Conservation (phyloP, 2,888 invertebrate species). For the Eurois occulta region DNA sequence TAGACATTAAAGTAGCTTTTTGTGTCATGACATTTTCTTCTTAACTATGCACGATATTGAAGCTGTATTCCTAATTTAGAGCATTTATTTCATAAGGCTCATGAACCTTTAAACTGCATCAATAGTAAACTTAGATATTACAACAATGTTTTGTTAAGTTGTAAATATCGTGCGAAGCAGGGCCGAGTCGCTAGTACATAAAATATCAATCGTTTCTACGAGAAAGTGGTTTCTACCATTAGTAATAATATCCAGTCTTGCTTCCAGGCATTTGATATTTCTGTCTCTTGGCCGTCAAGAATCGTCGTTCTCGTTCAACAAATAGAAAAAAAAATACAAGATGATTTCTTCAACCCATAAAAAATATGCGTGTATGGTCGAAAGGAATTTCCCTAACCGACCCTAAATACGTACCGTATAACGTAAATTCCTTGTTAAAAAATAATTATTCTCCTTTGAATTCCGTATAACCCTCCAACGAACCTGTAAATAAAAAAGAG, state of each 20-base stretch:
- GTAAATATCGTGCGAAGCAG: not conserved
- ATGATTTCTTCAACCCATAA: not conserved
- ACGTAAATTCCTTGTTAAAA: constrained; percentile 38
- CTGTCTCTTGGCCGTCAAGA: not conserved
- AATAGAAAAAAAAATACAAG: not conserved
- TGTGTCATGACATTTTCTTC: too few relatives aligned
- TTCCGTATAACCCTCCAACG: constrained; percentile 32
- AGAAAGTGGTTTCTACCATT: constrained; percentile 1
- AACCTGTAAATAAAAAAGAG: constrained; percentile 40
- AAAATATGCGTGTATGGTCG: not conserved
- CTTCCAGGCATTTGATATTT: constrained; percentile 23
- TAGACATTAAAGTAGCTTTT: too few relatives aligned
- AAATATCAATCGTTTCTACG: not conserved
- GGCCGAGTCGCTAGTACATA: not conserved
- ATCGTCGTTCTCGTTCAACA: too few relatives aligned
- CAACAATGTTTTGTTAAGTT: not conserved
- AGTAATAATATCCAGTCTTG: not conserved
- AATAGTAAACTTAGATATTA: not conserved
- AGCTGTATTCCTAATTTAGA: not conserved
- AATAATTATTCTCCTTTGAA: constrained; percentile 45
- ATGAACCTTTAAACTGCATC: not conserved
- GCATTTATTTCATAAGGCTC: not conserved
- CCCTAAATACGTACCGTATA: not conserved
- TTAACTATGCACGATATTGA: not conserved
- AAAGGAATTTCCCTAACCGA: constrained; percentile 22